These are phyloP conservation scores for Zapornia atra DNA, from an alignment of 2,113 vertebrate species.

Conservation along the genomic window DNA sequence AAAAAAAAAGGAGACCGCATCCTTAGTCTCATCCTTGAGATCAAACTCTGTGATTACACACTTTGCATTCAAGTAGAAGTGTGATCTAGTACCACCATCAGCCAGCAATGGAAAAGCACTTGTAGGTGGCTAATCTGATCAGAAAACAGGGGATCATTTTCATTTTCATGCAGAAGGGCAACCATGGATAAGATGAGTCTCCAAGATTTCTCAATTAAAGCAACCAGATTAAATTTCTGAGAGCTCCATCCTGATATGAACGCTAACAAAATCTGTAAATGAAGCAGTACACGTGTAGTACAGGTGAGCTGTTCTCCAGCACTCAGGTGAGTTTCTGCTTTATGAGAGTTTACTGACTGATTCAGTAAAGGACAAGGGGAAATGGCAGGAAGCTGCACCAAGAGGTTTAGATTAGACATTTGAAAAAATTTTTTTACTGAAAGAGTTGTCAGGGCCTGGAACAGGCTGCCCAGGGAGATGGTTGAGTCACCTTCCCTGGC, in stretches of 20 bases:
- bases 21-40: background rate
- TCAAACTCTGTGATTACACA: background rate
- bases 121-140: conserved; percentile 19
- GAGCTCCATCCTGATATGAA: background rate
- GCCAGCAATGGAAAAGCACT: background rate
- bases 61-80: background rate
- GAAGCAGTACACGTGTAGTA: background rate
- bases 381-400: too few relatives aligned
- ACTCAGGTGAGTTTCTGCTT: background rate
- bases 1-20: background rate
- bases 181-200: background rate
- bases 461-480: too few relatives aligned
- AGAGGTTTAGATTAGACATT: too few relatives aligned
- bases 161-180: background rate
- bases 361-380: background rate
- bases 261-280: background rate
- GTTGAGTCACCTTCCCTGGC: too few relatives aligned
- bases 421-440: too few relatives aligned
- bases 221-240: background rate
- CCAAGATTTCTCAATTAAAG: conserved; percentile 17
- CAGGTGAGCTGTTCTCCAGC: background rate
- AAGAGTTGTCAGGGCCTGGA: too few relatives aligned
- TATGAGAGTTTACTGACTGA: background rate
- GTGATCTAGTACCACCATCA: background rate
- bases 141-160: background rate